Evolutionary conservation across 2,113 vertebrate species (phyloP), one percentile per base, ranked within the genome.

Genomic region (Caloenas nicobarica): DNA sequence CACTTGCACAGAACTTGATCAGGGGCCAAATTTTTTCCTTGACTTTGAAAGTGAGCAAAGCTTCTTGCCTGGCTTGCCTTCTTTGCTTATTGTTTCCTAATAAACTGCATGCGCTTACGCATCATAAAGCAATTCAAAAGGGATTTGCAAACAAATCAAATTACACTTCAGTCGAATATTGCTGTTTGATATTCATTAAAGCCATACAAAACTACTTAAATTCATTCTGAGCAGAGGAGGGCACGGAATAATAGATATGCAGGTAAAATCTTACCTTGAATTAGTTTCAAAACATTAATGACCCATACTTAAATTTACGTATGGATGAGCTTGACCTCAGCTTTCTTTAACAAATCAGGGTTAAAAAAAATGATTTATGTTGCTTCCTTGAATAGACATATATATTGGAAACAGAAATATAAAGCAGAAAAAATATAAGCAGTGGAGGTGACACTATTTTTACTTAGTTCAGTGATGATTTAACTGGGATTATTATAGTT

Each of bases 11-110:
- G 99, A 99, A 96, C 98, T 99, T 98, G 98, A 99, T 97, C 99
- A 99, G 97, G 99, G 98, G 94, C 98, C 99, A 98, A 98, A 98
- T 98, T 98, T 99, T 99, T 99, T 99, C 98, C 98, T 99, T 99
- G 98, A 99, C 98, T 99, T 99, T 99, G 99, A 98, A 99, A 99
- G 98, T 99, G 98, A 98, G 98, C 98, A 97, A 96, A 97, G 97
- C 97, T 98, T 97, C 66, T 94, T 98, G 96, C 97, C 97, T 98
- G 97, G 97, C 97, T 96, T 97, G 93, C 96, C 84, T 91, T 95
- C 94, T 86, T 97, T 96, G 93, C 93, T 86, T 80, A 85, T 94
- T 95, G 89, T 92, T 95, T 93, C 73, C 91, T 98, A 97, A 97
- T 88, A 83, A 58, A 86, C 51, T 95, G 90, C 87, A 97, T 97